phyloP scores from a whole-genome alignment of 2,888 invertebrate genomes.

The Netelia melanura region DNA sequence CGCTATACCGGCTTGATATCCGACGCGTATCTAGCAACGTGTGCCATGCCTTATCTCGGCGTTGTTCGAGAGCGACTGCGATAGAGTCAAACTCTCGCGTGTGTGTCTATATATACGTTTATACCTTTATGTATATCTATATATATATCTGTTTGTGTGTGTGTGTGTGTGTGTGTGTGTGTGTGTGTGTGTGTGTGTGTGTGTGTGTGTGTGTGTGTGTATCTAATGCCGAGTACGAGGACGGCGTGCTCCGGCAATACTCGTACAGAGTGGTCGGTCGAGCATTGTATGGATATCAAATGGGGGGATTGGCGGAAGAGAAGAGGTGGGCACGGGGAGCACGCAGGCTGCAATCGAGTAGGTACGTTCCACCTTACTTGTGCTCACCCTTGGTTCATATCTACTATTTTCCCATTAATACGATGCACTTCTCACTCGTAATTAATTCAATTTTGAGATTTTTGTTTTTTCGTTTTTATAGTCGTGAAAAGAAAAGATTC shows the following conservation, averaged over 20 bases:
- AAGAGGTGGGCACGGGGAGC: conserved; percentile 11
- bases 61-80: conserved; percentile 59
- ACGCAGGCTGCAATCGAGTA: conserved; percentile 39
- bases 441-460: too few relatives aligned
- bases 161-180: conserved; percentile 6
- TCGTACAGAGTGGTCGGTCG: conserved; percentile 64
- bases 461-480: too few relatives aligned
- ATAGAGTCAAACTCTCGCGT: conserved; percentile 42
- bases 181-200: conserved; percentile 6
- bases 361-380: not conserved
- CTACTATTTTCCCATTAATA: not conserved
- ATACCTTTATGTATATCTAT: not conserved
- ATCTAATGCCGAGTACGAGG: conserved; percentile 32
- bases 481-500: not conserved
- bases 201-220: conserved; percentile 6
- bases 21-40: conserved; percentile 83
- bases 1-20: conserved; percentile 76
- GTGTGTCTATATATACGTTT: not conserved
- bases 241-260: conserved; percentile 46
- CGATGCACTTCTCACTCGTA: too few relatives aligned
- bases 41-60: conserved; percentile 82
- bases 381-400: not conserved
- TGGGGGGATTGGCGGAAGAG: conserved; percentile 40
- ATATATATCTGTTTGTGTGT: conserved; percentile 2
- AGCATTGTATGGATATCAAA: conserved; percentile 81